Evolutionary conservation across 1,140 invertebrate genomes (phyloP).

Genomic region (Sarcophaga bullata): DNA sequence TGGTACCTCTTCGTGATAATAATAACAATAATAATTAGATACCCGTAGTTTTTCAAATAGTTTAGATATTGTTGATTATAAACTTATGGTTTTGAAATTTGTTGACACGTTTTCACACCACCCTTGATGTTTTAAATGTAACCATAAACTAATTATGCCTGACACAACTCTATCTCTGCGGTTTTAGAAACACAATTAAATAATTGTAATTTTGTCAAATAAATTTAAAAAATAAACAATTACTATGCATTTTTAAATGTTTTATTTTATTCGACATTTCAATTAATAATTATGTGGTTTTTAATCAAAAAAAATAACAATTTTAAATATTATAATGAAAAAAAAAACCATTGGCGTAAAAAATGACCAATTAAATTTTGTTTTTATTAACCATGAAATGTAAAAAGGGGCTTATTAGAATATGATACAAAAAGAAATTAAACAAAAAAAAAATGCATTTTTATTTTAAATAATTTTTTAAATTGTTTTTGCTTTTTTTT

Average conservation of each 20-base stretch:
- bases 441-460: not conserved
- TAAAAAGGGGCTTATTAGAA: too few relatives aligned
- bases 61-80: too few relatives aligned
- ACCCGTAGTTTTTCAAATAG: too few relatives aligned
- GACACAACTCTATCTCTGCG: too few relatives aligned
- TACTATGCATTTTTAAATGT: too few relatives aligned
- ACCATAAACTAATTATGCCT: too few relatives aligned
- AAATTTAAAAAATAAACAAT: not conserved
- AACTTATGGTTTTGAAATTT: too few relatives aligned
- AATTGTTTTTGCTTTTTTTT: not conserved
- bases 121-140: too few relatives aligned
- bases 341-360: not conserved
- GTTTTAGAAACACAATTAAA: not conserved
- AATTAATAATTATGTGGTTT: slow-evolving; percentile 15
- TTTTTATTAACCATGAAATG: not conserved
- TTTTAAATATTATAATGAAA: not conserved
- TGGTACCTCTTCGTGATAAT: too few relatives aligned
- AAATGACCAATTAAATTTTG: not conserved
- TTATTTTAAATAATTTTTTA: too few relatives aligned
- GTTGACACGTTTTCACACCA: too few relatives aligned
- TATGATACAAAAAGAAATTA: not conserved
- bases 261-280: not conserved
- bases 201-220: slow-evolving; percentile 1
- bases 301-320: not conserved
- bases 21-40: too few relatives aligned